These are phyloP conservation scores for Empis stercorea DNA, from an alignment of 2,888 invertebrate species.

Conservation along the genomic window DNA sequence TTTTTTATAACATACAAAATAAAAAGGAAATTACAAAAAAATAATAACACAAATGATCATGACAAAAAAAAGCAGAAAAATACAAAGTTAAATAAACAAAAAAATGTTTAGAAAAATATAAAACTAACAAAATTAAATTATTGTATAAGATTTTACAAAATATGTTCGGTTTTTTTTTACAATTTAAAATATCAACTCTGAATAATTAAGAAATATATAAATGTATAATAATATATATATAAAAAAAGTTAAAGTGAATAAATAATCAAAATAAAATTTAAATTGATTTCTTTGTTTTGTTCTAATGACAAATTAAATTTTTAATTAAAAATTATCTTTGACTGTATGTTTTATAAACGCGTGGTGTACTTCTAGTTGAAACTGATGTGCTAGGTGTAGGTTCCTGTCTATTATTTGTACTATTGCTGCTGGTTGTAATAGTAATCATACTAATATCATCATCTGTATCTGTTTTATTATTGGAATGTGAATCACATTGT, in stretches of 20 bases:
- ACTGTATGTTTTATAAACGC: conserved; percentile 35
- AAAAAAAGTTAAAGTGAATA: conserved; percentile 2
- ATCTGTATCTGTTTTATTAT: conserved; percentile 18
- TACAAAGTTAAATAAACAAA: neutral
- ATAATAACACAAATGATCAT: no score
- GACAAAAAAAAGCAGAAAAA: neutral
- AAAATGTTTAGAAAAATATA: no score
- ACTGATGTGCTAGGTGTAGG: conserved; percentile 16
- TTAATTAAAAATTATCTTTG: conserved; percentile 29
- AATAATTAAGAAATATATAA: conserved; percentile 1
- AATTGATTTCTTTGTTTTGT: neutral
- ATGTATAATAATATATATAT: neutral
- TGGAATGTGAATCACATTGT: conserved; percentile 46
- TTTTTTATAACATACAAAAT: no score
- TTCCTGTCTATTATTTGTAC: conserved; percentile 1
- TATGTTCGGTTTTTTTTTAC: neutral
- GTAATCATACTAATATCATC: conserved; percentile 7
- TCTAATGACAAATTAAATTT: neutral
- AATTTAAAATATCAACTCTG: neutral
- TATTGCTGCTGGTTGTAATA: neutral
- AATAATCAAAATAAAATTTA: neutral
- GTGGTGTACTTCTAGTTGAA: conserved; percentile 22
- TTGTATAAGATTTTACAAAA: neutral
- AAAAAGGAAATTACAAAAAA: no score
- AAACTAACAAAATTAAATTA: neutral